phyloP scores from a whole-genome alignment of 2,888 invertebrate genomes.

The Stomorhina lunata region DNA sequence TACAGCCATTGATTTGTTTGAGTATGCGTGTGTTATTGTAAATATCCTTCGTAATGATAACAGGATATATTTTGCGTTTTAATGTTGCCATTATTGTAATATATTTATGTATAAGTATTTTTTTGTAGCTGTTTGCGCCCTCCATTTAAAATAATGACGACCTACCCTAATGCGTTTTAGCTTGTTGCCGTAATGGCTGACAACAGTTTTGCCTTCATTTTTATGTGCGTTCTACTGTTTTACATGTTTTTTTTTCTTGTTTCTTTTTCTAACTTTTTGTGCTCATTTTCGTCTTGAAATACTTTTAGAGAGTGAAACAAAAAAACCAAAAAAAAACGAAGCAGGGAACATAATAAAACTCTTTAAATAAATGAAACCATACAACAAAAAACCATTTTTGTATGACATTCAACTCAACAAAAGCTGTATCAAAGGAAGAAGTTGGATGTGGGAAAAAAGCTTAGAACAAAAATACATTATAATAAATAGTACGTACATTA shows the following conservation, averaged over 20 bases:
- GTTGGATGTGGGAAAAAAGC: not conserved
- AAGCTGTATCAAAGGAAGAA: not conserved
- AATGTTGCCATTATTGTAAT: constrained; percentile 58
- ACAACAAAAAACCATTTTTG: constrained; percentile 52
- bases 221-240: constrained; percentile 52
- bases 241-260: not conserved
- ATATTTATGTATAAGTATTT: constrained; percentile 14
- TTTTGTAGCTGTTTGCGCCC: constrained; percentile 52
- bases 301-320: not conserved
- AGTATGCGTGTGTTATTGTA: not conserved
- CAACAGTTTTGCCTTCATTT: constrained; percentile 63
- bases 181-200: constrained; percentile 65
- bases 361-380: constrained; percentile 65
- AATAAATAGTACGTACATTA: constrained; percentile 1
- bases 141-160: constrained; percentile 60
- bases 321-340: constrained; percentile 1
- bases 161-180: constrained; percentile 68
- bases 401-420: constrained; percentile 15
- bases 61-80: constrained; percentile 61
- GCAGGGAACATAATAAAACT: constrained; percentile 61
- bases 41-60: constrained; percentile 39
- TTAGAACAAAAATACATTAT: constrained; percentile 41
- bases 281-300: constrained; percentile 49
- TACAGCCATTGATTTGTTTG: not conserved
- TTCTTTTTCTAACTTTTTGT: constrained; percentile 17